Conservation (phyloP, 2,888 invertebrate genomes). For the Luperina testacea region DNA sequence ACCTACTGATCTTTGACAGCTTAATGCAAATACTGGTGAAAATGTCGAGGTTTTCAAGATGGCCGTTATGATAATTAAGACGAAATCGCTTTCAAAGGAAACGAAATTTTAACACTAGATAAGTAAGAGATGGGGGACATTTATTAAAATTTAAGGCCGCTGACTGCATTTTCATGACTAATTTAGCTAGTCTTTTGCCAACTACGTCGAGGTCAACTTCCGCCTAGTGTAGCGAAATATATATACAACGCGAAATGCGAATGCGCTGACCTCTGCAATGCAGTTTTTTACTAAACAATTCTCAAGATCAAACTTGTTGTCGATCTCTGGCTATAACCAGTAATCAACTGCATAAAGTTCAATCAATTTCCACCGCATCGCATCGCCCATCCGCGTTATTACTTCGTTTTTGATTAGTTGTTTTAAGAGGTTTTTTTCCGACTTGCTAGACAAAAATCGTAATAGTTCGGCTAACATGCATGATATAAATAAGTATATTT, state of each 20-base stretch:
- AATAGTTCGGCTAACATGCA: too few species aligned
- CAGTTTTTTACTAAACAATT: constrained; percentile 2
- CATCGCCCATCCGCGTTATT: too few species aligned
- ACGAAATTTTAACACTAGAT: too few species aligned
- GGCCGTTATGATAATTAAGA: too few species aligned
- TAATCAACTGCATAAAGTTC: not conserved
- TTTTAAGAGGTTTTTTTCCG: too few species aligned
- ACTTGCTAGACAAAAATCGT: too few species aligned
- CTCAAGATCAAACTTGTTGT: not conserved
- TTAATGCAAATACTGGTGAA: too few species aligned
- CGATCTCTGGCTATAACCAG: not conserved
- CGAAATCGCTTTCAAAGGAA: too few species aligned
- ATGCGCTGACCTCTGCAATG: not conserved
- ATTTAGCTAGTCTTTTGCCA: constrained; percentile 14
- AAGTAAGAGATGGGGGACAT: not conserved
- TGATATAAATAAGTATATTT: too few species aligned
- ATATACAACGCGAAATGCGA: not conserved
- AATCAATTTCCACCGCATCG: not conserved
- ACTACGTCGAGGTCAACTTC: constrained; percentile 11
- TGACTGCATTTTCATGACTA: not conserved
- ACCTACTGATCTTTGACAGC: too few species aligned
- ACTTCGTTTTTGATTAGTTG: not conserved
- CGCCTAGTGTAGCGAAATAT: not conserved
- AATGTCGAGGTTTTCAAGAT: too few species aligned
- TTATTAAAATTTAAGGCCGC: not conserved